Evolutionary conservation across 2,888 invertebrate genomes (phyloP).

Genomic region (Parasteatoda lunata): DNA sequence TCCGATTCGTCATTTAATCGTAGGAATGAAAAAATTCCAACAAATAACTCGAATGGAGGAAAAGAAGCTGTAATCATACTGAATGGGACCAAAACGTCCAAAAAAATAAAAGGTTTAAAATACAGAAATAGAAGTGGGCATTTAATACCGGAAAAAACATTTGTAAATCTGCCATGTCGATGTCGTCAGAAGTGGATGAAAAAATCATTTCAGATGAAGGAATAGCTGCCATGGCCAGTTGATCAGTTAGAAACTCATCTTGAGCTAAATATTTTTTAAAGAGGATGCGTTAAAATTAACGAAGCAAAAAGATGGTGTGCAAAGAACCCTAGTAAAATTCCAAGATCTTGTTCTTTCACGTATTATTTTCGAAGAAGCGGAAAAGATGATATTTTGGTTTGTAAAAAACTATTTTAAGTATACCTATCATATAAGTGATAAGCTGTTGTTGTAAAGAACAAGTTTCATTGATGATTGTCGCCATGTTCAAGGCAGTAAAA

Average conservation of each 20-base stretch:
- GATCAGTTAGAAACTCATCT: slow-evolving; percentile 16
- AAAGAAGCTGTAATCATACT: not conserved
- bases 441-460: not conserved
- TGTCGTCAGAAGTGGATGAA: not conserved
- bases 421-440: not conserved
- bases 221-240: not conserved
- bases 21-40: not conserved
- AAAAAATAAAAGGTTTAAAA: not conserved
- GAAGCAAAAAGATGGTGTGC: too few relatives aligned
- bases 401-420: slow-evolving; percentile 14
- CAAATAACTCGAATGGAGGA: not conserved
- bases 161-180: not conserved
- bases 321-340: slow-evolving; percentile 1
- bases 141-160: not conserved
- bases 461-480: not conserved
- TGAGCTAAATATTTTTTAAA: slow-evolving; percentile 16
- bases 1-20: not conserved
- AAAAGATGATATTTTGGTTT: slow-evolving; percentile 6
- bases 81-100: not conserved
- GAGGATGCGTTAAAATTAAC: too few relatives aligned
- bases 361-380: slow-evolving; percentile 8
- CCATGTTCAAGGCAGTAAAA: not conserved
- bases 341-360: slow-evolving; percentile 13
- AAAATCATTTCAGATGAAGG: slow-evolving; percentile 3
- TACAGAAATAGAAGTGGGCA: not conserved